Evolutionary conservation across 2,888 invertebrate species (phyloP).

Genomic region (Venusia cambrica): DNA sequence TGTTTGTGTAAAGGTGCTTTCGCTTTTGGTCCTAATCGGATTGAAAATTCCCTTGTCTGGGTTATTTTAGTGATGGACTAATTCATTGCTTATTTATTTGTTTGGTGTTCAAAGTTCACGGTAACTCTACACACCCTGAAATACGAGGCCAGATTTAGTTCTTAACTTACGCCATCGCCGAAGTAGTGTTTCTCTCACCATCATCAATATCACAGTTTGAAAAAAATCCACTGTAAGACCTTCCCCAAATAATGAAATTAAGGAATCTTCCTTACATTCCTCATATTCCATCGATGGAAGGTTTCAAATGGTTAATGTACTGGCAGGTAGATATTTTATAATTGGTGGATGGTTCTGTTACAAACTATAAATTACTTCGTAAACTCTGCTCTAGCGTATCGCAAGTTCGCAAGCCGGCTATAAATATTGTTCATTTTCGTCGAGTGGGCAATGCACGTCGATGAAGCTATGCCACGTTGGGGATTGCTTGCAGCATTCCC

Average conservation of each 20-base stretch:
- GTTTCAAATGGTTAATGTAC: too few relatives aligned
- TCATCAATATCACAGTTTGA: too few relatives aligned
- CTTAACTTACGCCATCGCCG: too few relatives aligned
- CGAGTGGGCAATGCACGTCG: slow-evolving; percentile 62
- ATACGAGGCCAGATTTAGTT: too few relatives aligned
- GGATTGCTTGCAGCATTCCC: slow-evolving; percentile 31
- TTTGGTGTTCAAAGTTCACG: slow-evolving; percentile 27
- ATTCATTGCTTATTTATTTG: slow-evolving; percentile 38
- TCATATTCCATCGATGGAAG: too few relatives aligned
- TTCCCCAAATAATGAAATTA: too few relatives aligned
- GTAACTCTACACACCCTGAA: too few relatives aligned
- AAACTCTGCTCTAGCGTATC: slow-evolving; percentile 63
- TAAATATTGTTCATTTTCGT: slow-evolving; percentile 75
- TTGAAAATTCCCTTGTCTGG: slow-evolving; percentile 41
- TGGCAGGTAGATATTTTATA: too few relatives aligned
- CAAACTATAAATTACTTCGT: slow-evolving; percentile 71
- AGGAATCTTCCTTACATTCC: too few relatives aligned
- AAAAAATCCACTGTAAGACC: too few relatives aligned
- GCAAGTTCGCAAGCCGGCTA: slow-evolving; percentile 60
- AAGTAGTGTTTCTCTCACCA: too few relatives aligned
- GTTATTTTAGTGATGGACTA: slow-evolving; percentile 36
- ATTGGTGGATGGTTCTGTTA: slow-evolving; percentile 49
- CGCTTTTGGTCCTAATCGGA: slow-evolving; percentile 43
- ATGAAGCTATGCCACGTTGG: slow-evolving; percentile 49
- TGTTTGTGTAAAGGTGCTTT: slow-evolving; percentile 59